Base-by-base conservation (phyloP, 2,113 vertebrate genomes). In the Chlorodrepanis virens region DNA sequence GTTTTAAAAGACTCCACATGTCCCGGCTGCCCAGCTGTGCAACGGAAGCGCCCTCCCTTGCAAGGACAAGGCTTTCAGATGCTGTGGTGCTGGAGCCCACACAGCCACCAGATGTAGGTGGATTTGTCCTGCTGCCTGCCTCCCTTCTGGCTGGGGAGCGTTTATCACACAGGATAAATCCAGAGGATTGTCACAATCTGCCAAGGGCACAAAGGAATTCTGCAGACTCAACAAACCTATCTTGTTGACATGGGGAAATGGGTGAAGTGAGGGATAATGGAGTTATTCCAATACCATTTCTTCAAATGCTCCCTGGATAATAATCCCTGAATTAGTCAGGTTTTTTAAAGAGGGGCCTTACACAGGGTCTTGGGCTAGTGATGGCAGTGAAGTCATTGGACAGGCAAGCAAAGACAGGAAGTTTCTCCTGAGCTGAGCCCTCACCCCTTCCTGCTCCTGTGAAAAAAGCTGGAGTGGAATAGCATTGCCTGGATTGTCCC, bases 1-100 rank as follows among this genome's bases (percentile, higher is more conserved):
- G 16, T 27, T 92, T 96, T 94, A 83, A 95, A 92, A 84, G 89
- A 10, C 90, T 95, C 90, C 85, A 85, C 92, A 95, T 96, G 92
- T 93, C 79, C 79, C 37, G 3, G 82, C 59, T 87, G n/a, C 90
- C 35, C 90, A 87, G 90, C 83, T 93, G 90, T 29, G 59, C 47
- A 68, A 75, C 7, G 44, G 94, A 95, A 96, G 90, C 29, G 31
- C 72, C 79, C 49, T 93, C 81, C 88, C 83, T 74, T 12, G 40
- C 79, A 37, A 90, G 88, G 79, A 95, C 94, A 92, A 81, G 50
- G 23, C 18, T 94, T 40, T 81, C 87, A 83, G 44, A 60, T 78
- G 92, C 80, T 70, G 76, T 11, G 24, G 68, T 64, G 71, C 90
- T 94, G 92, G 44, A 90, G 56, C 71, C 79, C 93, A 96, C 1